Percentiles rank a stretch among this genome's conserved stretches.
Evolutionary conservation across 2,888 invertebrate genomes (phyloP).

Genomic region (Bugula neritina): DNA sequence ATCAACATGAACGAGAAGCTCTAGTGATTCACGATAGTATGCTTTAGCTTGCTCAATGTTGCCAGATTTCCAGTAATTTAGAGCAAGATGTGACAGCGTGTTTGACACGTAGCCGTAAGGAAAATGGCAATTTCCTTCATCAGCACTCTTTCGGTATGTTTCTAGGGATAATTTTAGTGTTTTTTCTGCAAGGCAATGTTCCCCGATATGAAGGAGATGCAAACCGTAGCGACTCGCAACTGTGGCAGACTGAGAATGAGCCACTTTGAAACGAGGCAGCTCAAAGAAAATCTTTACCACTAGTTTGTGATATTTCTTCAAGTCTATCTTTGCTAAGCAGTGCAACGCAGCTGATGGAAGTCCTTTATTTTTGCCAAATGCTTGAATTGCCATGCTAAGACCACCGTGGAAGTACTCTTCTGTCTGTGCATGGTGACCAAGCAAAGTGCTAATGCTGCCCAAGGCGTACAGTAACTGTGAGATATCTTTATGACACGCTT

Average conservation of each 20-base stretch:
- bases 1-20: not conserved
- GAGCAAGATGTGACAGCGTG: not conserved
- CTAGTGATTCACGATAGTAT: not conserved
- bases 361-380: not conserved
- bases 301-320: not conserved
- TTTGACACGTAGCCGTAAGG: conserved; percentile 1
- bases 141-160: not conserved
- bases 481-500: not conserved
- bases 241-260: not conserved
- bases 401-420: not conserved
- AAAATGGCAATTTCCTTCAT: not conserved
- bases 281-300: not conserved
- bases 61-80: conserved; percentile 4
- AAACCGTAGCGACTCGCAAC: not conserved
- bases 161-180: not conserved
- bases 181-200: not conserved
- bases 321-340: not conserved
- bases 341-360: not conserved
- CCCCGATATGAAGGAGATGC: not conserved
- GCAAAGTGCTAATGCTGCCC: not conserved
- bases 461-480: not conserved
- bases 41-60: not conserved
- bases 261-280: not conserved
- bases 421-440: not conserved
- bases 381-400: not conserved